Evolutionary conservation across 2,888 invertebrate genomes (phyloP), one percentile per base, ranked within the genome.

Genomic region (Brenthis hecate): DNA sequence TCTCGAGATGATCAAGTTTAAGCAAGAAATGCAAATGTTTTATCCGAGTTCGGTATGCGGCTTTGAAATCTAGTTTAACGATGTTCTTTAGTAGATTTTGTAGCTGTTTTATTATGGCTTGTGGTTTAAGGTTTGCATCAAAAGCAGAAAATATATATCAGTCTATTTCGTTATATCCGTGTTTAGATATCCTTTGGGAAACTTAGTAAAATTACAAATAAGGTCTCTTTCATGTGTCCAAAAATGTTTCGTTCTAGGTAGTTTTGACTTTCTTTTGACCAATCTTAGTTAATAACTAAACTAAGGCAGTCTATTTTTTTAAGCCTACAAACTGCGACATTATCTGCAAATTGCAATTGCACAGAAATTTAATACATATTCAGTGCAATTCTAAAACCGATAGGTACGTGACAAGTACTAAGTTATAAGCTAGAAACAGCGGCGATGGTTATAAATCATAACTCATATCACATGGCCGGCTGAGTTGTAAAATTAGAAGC

Each of bases 401-500:
- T 43, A 43, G 8, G 36, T 65, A 58, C 55, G 19, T 53, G 68
- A 66, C 61, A 64, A 64, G 63, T 53, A 55, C 61, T 62, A 60
- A 70, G 36, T n/a, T n/a, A 32, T 56, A 56, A 64, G 63, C 56
- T 68, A 60, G 51, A 56, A 47, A 63, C 68, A 64, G 62, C 19
- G 47, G 62, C 19, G 36, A 68, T 64, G 63, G 57, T 64, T 68
- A 72, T 72, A 68, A 60, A 70, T 70, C 65, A 68, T 64, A 68
- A 67, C 56, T 69, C 58, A 32, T 66, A 72, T 72, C 72, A 57
- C 36, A 66, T 72, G 72, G 68, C 61, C 58, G 70, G 53, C 65
- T 66, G 71, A 57, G 66, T 68, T 72, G 70, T 72, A 70, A 72
- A 72, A 72, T 72, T 72, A 72, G 72, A 72, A 66, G 56, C 60